Percentiles rank a stretch among this genome's conserved stretches.
phyloP scores from a whole-genome alignment of 2,797 vertebrate species.

The Emydoidea blandingii region DNA sequence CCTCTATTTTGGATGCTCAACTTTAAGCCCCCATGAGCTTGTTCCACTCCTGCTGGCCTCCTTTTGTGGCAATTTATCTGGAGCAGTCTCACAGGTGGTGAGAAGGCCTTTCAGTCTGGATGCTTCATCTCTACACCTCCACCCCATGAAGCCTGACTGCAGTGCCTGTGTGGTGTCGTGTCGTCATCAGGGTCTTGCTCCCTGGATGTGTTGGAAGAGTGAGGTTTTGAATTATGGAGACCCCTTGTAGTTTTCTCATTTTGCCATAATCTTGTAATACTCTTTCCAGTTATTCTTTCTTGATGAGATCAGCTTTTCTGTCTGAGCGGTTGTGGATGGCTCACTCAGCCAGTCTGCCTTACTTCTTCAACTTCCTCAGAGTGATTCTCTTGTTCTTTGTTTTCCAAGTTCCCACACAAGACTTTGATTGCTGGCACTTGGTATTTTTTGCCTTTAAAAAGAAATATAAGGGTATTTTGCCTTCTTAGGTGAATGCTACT shows the following conservation, averaged over 20 bases:
- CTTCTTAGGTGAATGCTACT: neutral
- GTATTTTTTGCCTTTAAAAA: neutral
- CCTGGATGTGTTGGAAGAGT: no score
- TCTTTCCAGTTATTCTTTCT: neutral
- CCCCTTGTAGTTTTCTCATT: neutral
- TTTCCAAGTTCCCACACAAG: neutral
- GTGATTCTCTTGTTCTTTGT: neutral
- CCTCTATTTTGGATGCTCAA: neutral
- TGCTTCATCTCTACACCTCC: neutral
- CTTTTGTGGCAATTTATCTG: neutral
- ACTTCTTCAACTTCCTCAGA: neutral
- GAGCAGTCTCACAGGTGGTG: neutral
- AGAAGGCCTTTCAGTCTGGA: neutral
- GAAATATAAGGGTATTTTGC: neutral
- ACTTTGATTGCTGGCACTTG: neutral
- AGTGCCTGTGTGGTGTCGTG: neutral
- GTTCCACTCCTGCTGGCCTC: neutral
- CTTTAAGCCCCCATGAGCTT: neutral
- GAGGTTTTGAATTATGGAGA: neutral
- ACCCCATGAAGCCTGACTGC: neutral
- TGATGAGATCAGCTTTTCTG: accelerated
- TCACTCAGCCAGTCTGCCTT: neutral
- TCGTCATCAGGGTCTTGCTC: neutral
- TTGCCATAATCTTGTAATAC: neutral
- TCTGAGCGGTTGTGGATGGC: accelerated